Base-by-base conservation (phyloP, 2,113 vertebrate species). In the Menidia beryllina region DNA sequence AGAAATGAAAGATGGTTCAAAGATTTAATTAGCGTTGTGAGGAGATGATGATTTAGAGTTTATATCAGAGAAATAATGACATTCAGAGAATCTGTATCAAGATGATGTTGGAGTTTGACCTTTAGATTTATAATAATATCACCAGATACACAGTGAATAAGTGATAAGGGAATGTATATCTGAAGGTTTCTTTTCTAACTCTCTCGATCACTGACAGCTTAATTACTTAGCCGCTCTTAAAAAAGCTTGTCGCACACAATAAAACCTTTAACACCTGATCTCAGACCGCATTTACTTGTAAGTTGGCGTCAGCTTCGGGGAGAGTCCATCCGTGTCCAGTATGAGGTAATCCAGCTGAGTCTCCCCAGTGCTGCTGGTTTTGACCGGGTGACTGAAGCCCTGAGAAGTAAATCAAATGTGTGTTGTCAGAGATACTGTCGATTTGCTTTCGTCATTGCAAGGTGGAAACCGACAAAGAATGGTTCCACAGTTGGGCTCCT, bases 261-360 rank as follows among this genome's bases (percentile, higher is more conserved):
- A 15, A 65, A 34, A 43, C 7, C 43, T 20, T 41, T 43, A 65
- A 51, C 11, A 14, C 20, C 7, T 0, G 12, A 61, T 51, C 24
- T 34, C 15, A 43, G 25, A 41, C 1, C 24, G 34, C 4, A 8
- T 13, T 0, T 53, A 90, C 90, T 75, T 88, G 84, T 92, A 77
- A 0, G 91, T 92, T 15, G 91, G 92, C 26, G 68, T 82, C 30
- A 95, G 69, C 67, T 93, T 87, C 78, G 75, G 85, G 34, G 91
- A 90, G 34, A 81, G 66, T 25, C 93, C 90, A 9, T 95, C 90
- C n/a, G 93, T 93, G 81, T 94, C 94, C 83, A 95, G 87, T 23
- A 95, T 83, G 20, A 94, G 73, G 53, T 91, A 95, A 49, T 93
- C 78, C 21, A 91, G 47, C 53, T 90, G 76, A 51, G 72, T 81